phyloP scores from a whole-genome alignment of 1,140 invertebrate genomes.

The Cherax destructor region DNA sequence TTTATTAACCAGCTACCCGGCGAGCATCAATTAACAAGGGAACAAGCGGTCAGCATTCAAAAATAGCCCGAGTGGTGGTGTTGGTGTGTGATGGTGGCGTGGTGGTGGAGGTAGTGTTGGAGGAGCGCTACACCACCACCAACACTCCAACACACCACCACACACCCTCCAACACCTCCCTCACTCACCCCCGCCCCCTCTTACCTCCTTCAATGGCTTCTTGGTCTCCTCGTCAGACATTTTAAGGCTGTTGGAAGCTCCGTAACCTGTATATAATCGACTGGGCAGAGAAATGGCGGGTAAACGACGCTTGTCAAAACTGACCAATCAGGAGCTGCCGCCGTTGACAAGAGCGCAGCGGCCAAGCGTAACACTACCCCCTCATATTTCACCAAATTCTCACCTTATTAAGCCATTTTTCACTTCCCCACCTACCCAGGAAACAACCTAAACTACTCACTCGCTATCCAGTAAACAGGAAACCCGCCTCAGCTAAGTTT shows the following conservation, averaged over 20 bases:
- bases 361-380: background rate
- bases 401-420: background rate
- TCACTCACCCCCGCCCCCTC: background rate
- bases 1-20: background rate
- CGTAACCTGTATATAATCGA: constrained; percentile 51
- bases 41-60: background rate
- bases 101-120: background rate
- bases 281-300: constrained; percentile 61
- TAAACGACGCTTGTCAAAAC: constrained; percentile 67
- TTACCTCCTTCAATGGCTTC: constrained; percentile 40
- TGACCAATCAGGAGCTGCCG: constrained; percentile 43
- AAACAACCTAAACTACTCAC: too few relatives aligned
- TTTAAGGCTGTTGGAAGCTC: background rate
- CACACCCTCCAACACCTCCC: background rate
- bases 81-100: background rate
- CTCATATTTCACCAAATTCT: background rate
- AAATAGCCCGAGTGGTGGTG: constrained; percentile 4
- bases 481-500: too few relatives aligned
- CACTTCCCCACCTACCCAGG: too few relatives aligned
- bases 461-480: too few relatives aligned
- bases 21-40: background rate
- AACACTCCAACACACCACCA: background rate
- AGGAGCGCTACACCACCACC: background rate
- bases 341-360: background rate
- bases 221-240: constrained; percentile 58